Evolutionary conservation across 2,888 invertebrate species (phyloP).

Genomic region (Ischnura elegans): DNA sequence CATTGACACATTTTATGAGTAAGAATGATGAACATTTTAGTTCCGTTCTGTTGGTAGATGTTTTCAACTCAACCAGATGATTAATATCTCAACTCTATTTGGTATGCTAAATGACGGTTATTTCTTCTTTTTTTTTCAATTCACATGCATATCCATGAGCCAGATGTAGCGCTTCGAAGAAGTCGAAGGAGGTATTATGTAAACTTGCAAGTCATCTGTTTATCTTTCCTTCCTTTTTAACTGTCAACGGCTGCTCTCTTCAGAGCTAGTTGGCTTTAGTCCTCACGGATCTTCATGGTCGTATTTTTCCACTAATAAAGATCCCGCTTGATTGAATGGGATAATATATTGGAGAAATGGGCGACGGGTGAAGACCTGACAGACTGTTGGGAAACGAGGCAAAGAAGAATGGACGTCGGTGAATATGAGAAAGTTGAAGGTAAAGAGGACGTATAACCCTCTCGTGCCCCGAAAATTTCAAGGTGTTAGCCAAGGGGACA

Average conservation of each 20-base stretch:
- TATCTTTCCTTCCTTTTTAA: neutral
- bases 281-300: neutral
- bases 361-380: neutral
- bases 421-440: too few relatives aligned
- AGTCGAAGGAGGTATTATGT: too few relatives aligned
- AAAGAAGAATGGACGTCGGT: neutral
- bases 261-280: neutral
- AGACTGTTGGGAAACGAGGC: neutral
- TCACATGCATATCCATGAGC: too few relatives aligned
- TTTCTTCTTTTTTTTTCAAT: too few relatives aligned
- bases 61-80: too few relatives aligned
- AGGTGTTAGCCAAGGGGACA: neutral
- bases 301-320: neutral
- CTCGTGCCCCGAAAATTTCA: neutral
- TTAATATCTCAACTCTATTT: too few relatives aligned
- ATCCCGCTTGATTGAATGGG: conserved; percentile 10
- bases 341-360: neutral
- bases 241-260: neutral
- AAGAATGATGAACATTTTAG: too few relatives aligned
- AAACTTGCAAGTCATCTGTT: neutral
- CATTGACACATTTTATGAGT: too few relatives aligned
- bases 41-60: too few relatives aligned
- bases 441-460: too few relatives aligned
- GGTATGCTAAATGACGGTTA: too few relatives aligned
- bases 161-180: too few relatives aligned